phyloP scores from a whole-genome alignment of 2,113 vertebrate genomes.

The Panthera uncia region DNA sequence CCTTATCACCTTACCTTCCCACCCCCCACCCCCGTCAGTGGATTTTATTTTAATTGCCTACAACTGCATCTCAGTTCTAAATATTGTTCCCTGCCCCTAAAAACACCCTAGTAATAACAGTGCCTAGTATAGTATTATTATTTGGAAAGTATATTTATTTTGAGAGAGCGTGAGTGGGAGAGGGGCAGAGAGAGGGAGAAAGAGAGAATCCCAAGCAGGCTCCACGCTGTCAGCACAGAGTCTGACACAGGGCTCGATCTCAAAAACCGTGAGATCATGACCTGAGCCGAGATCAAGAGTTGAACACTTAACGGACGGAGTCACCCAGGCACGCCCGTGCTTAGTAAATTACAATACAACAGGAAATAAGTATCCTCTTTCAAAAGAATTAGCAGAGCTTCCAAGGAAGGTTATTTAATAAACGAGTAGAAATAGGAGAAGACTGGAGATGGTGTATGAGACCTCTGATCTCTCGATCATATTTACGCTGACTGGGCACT shows the following conservation, averaged over 20 bases:
- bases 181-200: too few relatives aligned
- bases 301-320: too few relatives aligned
- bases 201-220: too few relatives aligned
- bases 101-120: neutral
- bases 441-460: neutral
- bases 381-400: constrained; percentile 26
- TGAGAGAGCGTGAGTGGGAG: too few relatives aligned
- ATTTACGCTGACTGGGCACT: neutral
- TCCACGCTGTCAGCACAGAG: too few relatives aligned
- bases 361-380: neutral
- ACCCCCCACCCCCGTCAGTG: neutral
- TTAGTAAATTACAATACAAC: neutral
- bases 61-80: neutral
- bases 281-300: too few relatives aligned
- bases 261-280: too few relatives aligned
- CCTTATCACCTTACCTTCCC: neutral
- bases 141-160: too few relatives aligned
- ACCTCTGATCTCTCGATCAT: neutral
- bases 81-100: neutral
- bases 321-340: too few relatives aligned
- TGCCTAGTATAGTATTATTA: neutral
- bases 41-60: constrained; percentile 45
- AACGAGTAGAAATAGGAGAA: neutral
- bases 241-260: too few relatives aligned
- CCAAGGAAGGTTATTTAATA: constrained; percentile 25